phyloP scores from a whole-genome alignment of 2,797 vertebrate species.

The Emys orbicularis region DNA sequence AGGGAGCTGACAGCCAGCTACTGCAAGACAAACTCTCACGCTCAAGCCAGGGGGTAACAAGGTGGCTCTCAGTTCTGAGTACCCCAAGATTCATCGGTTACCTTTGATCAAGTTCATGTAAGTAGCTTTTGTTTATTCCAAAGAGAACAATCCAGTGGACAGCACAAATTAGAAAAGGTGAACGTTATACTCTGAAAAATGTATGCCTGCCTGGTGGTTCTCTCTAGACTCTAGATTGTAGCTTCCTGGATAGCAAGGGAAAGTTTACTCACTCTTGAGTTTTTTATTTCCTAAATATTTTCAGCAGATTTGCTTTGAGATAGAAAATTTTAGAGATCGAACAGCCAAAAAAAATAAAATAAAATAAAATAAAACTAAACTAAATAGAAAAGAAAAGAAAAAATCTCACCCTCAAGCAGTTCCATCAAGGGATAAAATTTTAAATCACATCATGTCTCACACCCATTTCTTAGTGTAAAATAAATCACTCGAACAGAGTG shows the following conservation, averaged over 20 bases:
- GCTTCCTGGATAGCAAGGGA: conserved; percentile 10
- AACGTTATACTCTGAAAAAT: background rate
- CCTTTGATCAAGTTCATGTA: background rate
- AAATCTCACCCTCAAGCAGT: conserved; percentile 82
- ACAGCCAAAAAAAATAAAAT: conserved; percentile 45
- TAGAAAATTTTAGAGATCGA: conserved; percentile 74
- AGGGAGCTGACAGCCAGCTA: too few species aligned
- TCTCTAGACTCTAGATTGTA: conserved; percentile 4
- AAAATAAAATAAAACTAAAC: conserved; percentile 56
- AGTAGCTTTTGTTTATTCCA: background rate
- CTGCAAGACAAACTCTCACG: background rate
- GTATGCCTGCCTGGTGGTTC: background rate
- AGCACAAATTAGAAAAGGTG: background rate
- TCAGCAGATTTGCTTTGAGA: conserved; percentile 75
- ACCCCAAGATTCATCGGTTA: background rate
- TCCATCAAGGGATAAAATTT: conserved; percentile 94
- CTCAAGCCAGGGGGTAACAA: background rate
- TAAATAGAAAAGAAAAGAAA: conserved; percentile 60
- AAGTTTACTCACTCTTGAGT: conserved; percentile 29
- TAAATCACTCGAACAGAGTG: conserved; percentile 96
- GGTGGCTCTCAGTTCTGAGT: background rate
- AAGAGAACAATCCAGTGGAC: background rate
- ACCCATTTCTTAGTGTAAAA: conserved; percentile 89
- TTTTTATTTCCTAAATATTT: conserved; percentile 65
- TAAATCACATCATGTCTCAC: conserved; percentile 97